Percentiles rank a stretch among this genome's conserved stretches.
These are phyloP conservation scores for Varroa destructor DNA, from an alignment of 1,140 invertebrate genomes.

Conservation along the genomic window DNA sequence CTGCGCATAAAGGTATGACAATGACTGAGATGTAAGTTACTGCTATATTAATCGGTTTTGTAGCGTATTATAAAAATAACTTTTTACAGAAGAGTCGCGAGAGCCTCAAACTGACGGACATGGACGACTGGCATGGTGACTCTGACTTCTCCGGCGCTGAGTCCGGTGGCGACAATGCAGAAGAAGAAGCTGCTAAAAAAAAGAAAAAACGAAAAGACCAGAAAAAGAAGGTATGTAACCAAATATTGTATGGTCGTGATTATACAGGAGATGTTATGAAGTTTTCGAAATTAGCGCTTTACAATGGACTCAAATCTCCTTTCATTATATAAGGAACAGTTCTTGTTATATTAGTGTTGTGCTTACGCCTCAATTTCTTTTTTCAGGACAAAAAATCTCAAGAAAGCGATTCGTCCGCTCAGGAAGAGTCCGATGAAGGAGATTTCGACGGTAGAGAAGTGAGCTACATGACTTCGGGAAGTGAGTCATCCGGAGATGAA, in stretches of 20 bases:
- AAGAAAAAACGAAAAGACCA: conserved; percentile 29
- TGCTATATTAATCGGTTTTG: no score
- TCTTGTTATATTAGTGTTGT: no score
- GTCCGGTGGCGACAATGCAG: conserved; percentile 56
- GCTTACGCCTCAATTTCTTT: no score
- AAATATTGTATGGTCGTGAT: background rate
- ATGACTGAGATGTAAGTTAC: no score
- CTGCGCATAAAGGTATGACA: no score
- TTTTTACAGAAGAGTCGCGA: conserved; percentile 35
- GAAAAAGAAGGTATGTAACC: conserved; percentile 31
- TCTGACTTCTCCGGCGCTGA: conserved; percentile 48
- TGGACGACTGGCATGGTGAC: conserved; percentile 75
- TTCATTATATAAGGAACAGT: no score
- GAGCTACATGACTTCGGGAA: conserved; percentile 44
- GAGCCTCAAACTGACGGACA: conserved; percentile 67
- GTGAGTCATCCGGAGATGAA: conserved; percentile 13
- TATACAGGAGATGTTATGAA: no score
- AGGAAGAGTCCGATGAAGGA: conserved; percentile 90
- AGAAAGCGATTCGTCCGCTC: conserved; percentile 53
- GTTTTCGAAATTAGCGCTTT: no score
- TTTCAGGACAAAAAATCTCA: conserved; percentile 29
- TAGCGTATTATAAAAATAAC: background rate
- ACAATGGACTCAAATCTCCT: no score
- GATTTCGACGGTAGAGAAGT: conserved; percentile 82
- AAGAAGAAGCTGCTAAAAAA: conserved; percentile 41